Base-by-base conservation (phyloP, 2,888 invertebrate species). In the Oxystoma pomonae region DNA sequence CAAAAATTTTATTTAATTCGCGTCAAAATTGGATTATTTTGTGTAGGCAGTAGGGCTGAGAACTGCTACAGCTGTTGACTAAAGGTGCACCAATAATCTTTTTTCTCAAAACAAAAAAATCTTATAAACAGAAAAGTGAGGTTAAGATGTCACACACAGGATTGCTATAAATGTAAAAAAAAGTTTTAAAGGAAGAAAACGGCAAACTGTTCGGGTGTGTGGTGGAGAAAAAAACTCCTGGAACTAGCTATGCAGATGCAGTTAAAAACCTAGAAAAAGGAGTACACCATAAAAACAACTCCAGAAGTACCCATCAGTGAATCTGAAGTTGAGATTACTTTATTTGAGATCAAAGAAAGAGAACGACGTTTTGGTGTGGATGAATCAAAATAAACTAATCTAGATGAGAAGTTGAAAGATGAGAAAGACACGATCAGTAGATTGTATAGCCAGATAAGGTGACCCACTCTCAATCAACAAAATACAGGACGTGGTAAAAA, bases 191-290 rank as follows among this genome's bases (percentile, higher is more conserved):
- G 12, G 35, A 35, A 12, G 35, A 35, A 35, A 35, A 35, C 5
- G 35, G 35, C 35, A 35, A 35, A 35, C 35, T 35, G 5, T 35
- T 35, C 12, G 35, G 12, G 12, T 7, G 3, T 35, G 17, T 53
- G n/a, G 55, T 53, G 18, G 18, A 53, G 5, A 18, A 53, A 16
- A 53, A 53, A 53, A 17, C 16, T 17, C 55, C 55, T 7, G 18
- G 18, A 53, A 53, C 55, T 17, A 53, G 55, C 18, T 53, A 53
- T 53, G 55, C 55, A 3, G 55, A 53, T 53, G 55, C 55, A 53
- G 7, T 53, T 7, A 53, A 53, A 18, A 53, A 18, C 7, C 55
- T 53, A 16, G 55, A 53, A 53, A 3, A 53, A 16, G 16, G 18
- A 53, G 55, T 53, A 53, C 16, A 53, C 55, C 3, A 53, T 53